A percentile compares a stretch with the other conserved stretches of the same genome.
These are phyloP conservation scores for Holothuria leucospilota DNA, from an alignment of 53 echinoderm and acorn worm species.

Conservation along the genomic window DNA sequence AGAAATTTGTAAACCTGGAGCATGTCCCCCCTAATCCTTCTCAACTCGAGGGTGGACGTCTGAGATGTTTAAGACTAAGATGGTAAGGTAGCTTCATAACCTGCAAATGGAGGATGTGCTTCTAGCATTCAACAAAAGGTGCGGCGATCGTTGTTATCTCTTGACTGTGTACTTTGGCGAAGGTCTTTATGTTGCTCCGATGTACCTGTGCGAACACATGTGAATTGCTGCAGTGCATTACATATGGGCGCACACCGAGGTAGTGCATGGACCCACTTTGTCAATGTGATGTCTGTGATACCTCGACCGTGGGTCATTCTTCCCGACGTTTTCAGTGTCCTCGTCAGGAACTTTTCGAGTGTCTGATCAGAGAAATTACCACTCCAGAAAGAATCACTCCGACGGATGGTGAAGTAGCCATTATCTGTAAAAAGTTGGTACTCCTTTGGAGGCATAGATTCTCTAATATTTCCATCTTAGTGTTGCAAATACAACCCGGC, in stretches of 20 bases:
- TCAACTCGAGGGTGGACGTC: no score
- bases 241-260: conserved; percentile 55
- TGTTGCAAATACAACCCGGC: conserved; percentile 46
- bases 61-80: no score
- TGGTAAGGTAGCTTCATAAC: conserved; percentile 46
- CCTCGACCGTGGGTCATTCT: conserved; percentile 55
- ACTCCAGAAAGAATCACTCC: conserved; percentile 58
- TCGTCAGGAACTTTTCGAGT: conserved; percentile 60
- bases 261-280: conserved; percentile 56
- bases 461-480: conserved; percentile 51
- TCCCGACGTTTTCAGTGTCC: conserved; percentile 62
- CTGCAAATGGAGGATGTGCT: conserved; percentile 46
- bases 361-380: conserved; percentile 59
- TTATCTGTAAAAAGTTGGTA: conserved; percentile 55
- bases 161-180: conserved; percentile 55
- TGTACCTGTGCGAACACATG: conserved; percentile 48
- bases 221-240: conserved; percentile 33
- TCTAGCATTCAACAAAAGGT: conserved; percentile 46
- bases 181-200: conserved; percentile 61
- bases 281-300: conserved; percentile 60
- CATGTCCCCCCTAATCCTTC: no score
- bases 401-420: conserved; percentile 62
- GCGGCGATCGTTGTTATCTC: conserved; percentile 33
- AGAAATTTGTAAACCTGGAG: no score
- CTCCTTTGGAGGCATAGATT: conserved; percentile 25